Evolutionary conservation across 2,797 vertebrate genomes (phyloP), one percentile per base, ranked within the genome.

Genomic region (Phoxinus dragarum): DNA sequence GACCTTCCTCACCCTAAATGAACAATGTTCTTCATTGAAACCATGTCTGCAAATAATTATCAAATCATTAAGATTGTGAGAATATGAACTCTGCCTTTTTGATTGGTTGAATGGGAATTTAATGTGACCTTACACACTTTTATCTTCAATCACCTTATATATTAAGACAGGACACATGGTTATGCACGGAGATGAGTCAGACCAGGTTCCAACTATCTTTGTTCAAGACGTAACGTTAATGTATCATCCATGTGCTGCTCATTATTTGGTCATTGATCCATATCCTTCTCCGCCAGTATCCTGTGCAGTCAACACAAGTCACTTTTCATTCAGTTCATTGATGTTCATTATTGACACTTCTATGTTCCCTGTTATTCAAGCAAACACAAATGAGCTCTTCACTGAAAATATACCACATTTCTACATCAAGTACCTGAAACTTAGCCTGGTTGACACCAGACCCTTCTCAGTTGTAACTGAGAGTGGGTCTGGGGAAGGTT

Each of bases 31-130:
- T 17, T 21, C 19, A 67, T 4, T 21, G n/a, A 23, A 86, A 88
- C 83, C 83, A 82, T 75, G 73, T 49, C 83, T 86, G 87, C 66
- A 69, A 69, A 64, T 68, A 61, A 89, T 88, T 82, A 89, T 89
- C 92, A 27, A 27, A 64, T 72, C 10, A 23, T 89, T 84, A 76
- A 71, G 76, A 76, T 89, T 87, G 85, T 88, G 76, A 79, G 81
- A 88, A 85, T 89, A 93, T 95, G 94, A 94, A 95, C 94, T 92
- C 89, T 91, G 93, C 92, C 92, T 95, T 95, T 94, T 3, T 42
- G 36, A 11, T 64, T 92, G 94, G 92, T 94, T 93, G 94, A 96
- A 93, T 94, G 93, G 94, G 94, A 91, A 94, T 94, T 94, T 96
- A 95, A 96, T 94, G 94, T 93, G 95, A 91, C 93, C 94, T 93